These are phyloP conservation scores for silkworm (Bombyx mori) DNA, from an alignment of 1,140 invertebrate species.

Conservation along the genomic window ASM3026992v2 NC_085116.1:9497501-9498000, in stretches of 20 bases:
- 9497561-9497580: conserved; percentile 29
- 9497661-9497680: conserved; percentile 70
- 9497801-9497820: no score
- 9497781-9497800: no score
- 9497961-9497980: background rate
- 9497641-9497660: conserved; percentile 52
- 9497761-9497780: no score
- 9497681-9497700: conserved; percentile 83
- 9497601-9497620: conserved; percentile 40
- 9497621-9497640: conserved; percentile 66
- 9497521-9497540: conserved; percentile 42
- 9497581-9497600: conserved; percentile 42
- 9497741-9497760: no score
- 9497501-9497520: conserved; percentile 42
- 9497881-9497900: no score
- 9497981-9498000: background rate
- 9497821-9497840: no score
- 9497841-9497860: no score
- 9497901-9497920: no score
- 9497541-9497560: conserved; percentile 38
- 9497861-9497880: no score
- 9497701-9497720: conserved; percentile 85
- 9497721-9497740: conserved; percentile 76
- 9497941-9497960: no score
- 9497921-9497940: no score